Evolutionary conservation across 2,797 vertebrate genomes (phyloP), one percentile per base, ranked within the genome.

Genomic region (Mus minutoides): DNA sequence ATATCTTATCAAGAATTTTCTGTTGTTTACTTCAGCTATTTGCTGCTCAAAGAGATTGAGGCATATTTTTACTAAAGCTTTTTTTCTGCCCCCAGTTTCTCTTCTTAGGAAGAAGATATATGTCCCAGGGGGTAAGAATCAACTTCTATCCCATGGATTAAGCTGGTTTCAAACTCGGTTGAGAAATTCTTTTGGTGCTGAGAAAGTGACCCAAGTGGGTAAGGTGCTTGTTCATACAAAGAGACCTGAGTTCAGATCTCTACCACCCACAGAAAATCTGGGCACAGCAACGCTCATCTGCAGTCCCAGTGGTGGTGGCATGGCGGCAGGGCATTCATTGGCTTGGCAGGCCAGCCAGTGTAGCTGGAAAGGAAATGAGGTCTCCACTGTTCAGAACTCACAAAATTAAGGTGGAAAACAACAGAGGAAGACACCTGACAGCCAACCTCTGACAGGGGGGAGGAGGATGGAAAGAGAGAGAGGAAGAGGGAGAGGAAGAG

Each of bases 11-110:
- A 88, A 83, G 91, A 83, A n/a, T 24, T 16, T 86, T 12, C n/a
- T 90, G 11, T 40, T 90, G 49, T 49, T 96, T 95, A 62, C 83
- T 82, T 73, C 49, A 92, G 49, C 37, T 91, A 78, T 21, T 73
- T 71, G 8, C 84, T 49, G 76, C 24, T 62, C 40, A 40, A 69
- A 37, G 94, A 94, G 37, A 54, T 37, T 69, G 43, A 6, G 6
- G 6, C 24, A 9, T 24, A 49, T 78, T 78, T 64, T 87, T 82
- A 60, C 21, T 19, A 29, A 75, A 17, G 19, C 7, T 43, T 37
- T 6, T 12, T 16, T 34, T 16, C 22, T 3, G 13, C 21, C 26
- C 34, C 46, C 34, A 46, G 17, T 17, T 40, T 60, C 67, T 6
- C 5, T 88, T 95, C 85, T 95, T 89, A 91, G 40, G 67, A 95